Evolutionary conservation across 2,888 invertebrate genomes (phyloP).

Genomic region (Oligia fasciuncula): DNA sequence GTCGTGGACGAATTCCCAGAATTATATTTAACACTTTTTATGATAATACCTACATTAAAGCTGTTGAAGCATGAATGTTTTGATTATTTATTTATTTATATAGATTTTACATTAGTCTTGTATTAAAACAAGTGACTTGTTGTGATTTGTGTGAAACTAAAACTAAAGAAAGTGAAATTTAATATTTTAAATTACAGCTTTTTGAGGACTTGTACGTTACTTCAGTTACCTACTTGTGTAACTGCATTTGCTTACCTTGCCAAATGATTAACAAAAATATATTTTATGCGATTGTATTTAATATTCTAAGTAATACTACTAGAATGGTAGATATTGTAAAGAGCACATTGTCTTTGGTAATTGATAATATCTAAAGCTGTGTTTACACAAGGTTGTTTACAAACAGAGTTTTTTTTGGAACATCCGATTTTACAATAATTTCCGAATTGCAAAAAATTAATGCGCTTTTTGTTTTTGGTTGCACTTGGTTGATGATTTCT

Average conservation of each 20-base stretch:
- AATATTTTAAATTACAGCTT: neutral
- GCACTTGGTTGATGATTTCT: neutral
- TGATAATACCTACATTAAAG: neutral
- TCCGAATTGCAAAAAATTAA: neutral
- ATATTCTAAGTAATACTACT: slow-evolving; percentile 28
- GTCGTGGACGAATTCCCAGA: neutral
- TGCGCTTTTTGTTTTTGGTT: neutral
- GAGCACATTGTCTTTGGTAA: slow-evolving; percentile 52
- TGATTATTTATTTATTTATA: neutral
- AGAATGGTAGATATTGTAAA: slow-evolving; percentile 34
- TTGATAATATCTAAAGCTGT: slow-evolving; percentile 22
- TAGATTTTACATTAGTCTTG: neutral
- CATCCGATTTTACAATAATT: too few species aligned
- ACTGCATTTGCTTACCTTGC: neutral
- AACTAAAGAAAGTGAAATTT: too few species aligned
- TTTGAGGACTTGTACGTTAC: neutral
- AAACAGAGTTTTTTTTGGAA: neutral
- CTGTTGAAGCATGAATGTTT: neutral
- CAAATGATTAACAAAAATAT: too few species aligned
- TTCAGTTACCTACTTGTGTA: neutral
- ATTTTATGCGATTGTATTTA: neutral
- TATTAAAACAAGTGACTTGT: neutral
- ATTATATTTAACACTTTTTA: neutral
- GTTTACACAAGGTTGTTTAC: slow-evolving; percentile 17
- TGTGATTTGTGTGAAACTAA: neutral